Base-by-base conservation (phyloP, 2,888 invertebrate species). In the Villa cingulata region DNA sequence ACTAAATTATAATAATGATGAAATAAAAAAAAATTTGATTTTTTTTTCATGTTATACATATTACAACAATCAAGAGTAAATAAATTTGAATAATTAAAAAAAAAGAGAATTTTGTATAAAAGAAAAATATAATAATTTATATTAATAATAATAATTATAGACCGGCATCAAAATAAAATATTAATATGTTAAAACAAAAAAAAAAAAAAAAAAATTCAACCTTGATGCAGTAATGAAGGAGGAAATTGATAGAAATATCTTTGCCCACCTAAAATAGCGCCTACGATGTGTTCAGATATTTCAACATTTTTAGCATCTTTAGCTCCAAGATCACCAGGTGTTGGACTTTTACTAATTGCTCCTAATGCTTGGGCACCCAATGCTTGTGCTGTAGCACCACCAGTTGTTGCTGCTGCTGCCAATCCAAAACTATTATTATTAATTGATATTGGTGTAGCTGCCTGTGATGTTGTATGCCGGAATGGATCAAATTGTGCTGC, bases 241-340 rank as follows among this genome's bases (percentile, higher is more conserved):
- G 59, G 66, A 32, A 32, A 66, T 55, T 59, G 63, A 59, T 66
- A 68, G 61, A 64, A 66, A 59, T 61, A 66, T 57, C 54, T 41
- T 57, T 58, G 66, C 74, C 75, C 70, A 76, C 91, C 96, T 70
- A 96, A 78, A 65, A 97, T 92, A 66, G 94, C 95, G 65, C 95
- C 96, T 68, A 96, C 92, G 72, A 95, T 91, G 72, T 86, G 83
- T 77, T 92, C 90, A 51, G 91, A 83, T 69, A 96, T 91, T 78
- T 95, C 91, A 66, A 91, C 85, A 74, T 88, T 88, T 76, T 86
- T 87, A 64, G 82, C 76, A 73, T 88, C 86, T 75, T 86, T 86
- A 70, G 76, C 78, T 60, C 74, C 74, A 62, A 77, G 74, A 73
- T 85, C 86, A 57, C 82, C 83, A 56, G 86, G 86, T 66, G 85